These are phyloP conservation scores for Rhaphigaster nebulosa DNA, from an alignment of 2,888 invertebrate species.

Conservation along the genomic window DNA sequence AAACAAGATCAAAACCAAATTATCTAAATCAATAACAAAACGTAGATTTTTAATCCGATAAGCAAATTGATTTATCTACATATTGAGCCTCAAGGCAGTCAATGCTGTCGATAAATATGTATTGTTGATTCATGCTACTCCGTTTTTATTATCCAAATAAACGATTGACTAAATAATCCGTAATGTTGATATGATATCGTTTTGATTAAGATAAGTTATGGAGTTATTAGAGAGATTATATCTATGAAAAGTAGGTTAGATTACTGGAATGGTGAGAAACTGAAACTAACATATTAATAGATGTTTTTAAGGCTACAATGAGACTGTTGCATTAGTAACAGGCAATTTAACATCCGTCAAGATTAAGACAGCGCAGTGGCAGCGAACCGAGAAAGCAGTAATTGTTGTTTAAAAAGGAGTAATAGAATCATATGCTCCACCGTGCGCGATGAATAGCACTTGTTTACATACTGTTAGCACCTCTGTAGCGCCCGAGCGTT, in stretches of 20 bases:
- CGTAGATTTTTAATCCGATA: no score
- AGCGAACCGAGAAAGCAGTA: background rate
- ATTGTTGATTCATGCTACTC: no score
- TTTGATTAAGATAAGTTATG: no score
- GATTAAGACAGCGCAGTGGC: background rate
- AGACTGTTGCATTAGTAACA: background rate
- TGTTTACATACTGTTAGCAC: constrained; percentile 46
- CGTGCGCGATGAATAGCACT: constrained; percentile 17
- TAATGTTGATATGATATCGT: no score
- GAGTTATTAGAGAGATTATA: background rate
- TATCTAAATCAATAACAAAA: no score
- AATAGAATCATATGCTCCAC: constrained; percentile 44
- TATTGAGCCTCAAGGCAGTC: no score
- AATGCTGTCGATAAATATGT: no score
- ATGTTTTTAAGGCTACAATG: background rate
- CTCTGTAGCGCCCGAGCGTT: background rate
- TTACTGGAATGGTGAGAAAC: background rate
- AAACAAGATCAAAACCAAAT: no score
- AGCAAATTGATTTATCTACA: no score
- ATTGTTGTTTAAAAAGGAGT: background rate
- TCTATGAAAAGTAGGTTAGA: background rate
- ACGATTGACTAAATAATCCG: no score
- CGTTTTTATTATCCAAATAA: no score
- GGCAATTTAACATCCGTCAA: background rate
- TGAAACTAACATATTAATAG: background rate